Evolutionary conservation across 2,113 vertebrate genomes (phyloP), one percentile per base, ranked within the genome.

Genomic region (Asarcornis scutulata): DNA sequence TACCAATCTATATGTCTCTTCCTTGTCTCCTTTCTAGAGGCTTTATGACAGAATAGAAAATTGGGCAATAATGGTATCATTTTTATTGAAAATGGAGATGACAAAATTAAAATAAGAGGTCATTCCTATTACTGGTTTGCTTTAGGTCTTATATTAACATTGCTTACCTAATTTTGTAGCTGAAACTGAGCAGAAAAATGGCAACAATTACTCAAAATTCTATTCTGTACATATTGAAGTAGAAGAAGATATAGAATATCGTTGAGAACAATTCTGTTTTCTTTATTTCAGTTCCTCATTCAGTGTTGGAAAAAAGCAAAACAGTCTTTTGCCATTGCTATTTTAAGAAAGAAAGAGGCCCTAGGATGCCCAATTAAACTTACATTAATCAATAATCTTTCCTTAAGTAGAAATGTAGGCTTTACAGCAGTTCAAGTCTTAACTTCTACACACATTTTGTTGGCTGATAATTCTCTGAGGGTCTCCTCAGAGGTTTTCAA

Each of bases 371-470:
- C 74, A 93, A 83, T 83, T 92, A 88, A 91, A 42, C 67, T 93
- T 79, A 78, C 4, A 17, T 62, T 63, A 89, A 95, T 77, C 64
- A 88, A 80, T 86, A 83, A 86, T 86, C 38, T 94, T 71, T 78
- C 69, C 5, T 0, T 21, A 89, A 81, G 75, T 81, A 80, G 56
- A 91, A 96, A 93, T n/a, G 53, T 48, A 83, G 64, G 42, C 72
- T 92, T 91, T 59, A 88, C 21, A 94, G 88, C 81, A 92, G 68
- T 77, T 85, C 69, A 75, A 91, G 74, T 92, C 42, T 72, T 93
- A 93, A 76, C 82, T 89, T 92, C 81, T 63, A 75, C 31, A 3
- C 26, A 13, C 67, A 77, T 89, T 93, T 94, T 93, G 25, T 50
- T 78, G 75, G 56, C 69, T 92, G 80, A 8, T 89, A 89, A 88